Base-by-base conservation (phyloP, 2,888 invertebrate species). In the Pediacus dermestoides region DNA sequence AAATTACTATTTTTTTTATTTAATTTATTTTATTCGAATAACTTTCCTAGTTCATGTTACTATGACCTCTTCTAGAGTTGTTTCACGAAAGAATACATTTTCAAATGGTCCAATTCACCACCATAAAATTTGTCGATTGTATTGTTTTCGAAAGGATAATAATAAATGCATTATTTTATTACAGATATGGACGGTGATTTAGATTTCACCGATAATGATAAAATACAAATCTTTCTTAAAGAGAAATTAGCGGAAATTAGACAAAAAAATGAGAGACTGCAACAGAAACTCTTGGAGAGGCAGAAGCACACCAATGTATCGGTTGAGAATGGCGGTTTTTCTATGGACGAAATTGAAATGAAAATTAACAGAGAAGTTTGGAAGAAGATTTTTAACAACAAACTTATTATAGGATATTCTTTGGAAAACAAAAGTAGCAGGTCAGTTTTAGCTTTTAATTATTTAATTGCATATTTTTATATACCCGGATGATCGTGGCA, bases 171-270 rank as follows among this genome's bases (percentile, higher is more conserved):
- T n/a, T n/a, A n/a, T n/a, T n/a, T n/a, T n/a, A 36, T 51, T 16
- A n/a, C n/a, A n/a, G 52, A 48, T 22, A 42, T 57, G 32, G 58
- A 59, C 41, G 16, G 59, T 3, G 61, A 60, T 33, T 45, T 60
- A 10, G 57, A 58, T 12, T 45, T 52, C 2, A 53, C 57, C 14
- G 54, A n/a, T n/a, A n/a, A 56, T 2, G 59, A 58, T 35, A 48
- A 48, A 38, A 47, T 55, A 6, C 47, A 49, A 27, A 34, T 40
- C 1, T 60, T 54, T 31, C 40, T 60, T 2, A 34, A 37, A n/a
- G 48, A 39, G 12, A 56, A 57, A 41, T 30, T 58, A 11, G 30
- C 46, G 3, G 56, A 51, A 36, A 41, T 58, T 7, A 43, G 44
- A 26, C 40, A 30, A 1, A 41, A 46, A 25, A 58, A 52, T 37